Base-by-base conservation (phyloP, 2,797 vertebrate species). In the Chelon auratus region DNA sequence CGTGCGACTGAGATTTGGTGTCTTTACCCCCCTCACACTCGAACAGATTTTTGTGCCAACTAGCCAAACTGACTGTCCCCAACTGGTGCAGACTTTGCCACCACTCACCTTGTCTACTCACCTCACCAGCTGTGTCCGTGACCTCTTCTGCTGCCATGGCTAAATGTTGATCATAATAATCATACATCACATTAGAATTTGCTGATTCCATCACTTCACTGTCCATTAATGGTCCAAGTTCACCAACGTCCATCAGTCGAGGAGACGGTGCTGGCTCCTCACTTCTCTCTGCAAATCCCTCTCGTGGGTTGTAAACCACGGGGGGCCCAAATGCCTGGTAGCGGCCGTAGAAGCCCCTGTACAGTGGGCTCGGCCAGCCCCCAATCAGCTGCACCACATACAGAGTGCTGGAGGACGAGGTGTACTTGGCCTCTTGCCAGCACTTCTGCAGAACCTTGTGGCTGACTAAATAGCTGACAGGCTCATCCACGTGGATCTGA, bases 401-500 rank as follows among this genome's bases (percentile, higher is more conserved):
- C 26, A 95, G 75, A 0, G 78, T 89, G 84, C 87, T 87, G 24
- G 93, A 92, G 40, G 75, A 24, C 0, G 95, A 72, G 0, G 83
- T 91, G 84, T 88, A 93, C 9, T 64, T 69, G 36, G 82, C 88
- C 51, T 88, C 90, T 1, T 64, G 68, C 95, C 95, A 95, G 80
- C 95, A 95, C 63, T 58, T 84, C 62, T 92, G 90, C 87, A 95
- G 83, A 33, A 94, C 70, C 37, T 75, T 86, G 55, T 90, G 90
- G 3, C 63, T 81, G 0, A 72, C 68, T 0, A 47, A 55, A 0
- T 58, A 48, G 2, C 67, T 65, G 0, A 56, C 55, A 0, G 90
- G 86, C 57, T 95, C 94, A 0, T 95, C 94, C 75, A 95, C 78
- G 26, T 95, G 93, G 78, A 95, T 72, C 75, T 95, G 93, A 80